A percentile compares a stretch with the other conserved stretches of the same genome.
Evolutionary conservation across 2,888 invertebrate species (phyloP).

Genomic region (Cyaniris semiargus): DNA sequence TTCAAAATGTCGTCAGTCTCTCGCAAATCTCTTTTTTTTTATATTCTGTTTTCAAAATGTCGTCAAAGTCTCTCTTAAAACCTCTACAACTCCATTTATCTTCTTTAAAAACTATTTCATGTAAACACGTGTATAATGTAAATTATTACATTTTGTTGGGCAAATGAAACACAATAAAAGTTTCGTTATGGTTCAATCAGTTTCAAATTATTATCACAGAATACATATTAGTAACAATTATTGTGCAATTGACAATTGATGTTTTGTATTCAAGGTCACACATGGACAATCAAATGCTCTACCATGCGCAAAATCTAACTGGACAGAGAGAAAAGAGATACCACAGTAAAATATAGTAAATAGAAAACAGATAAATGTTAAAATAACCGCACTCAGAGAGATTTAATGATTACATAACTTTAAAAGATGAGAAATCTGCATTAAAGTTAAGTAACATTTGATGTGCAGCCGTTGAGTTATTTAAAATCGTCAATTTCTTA

Average conservation of each 20-base stretch:
- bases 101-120: neutral
- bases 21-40: neutral
- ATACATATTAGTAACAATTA: too few species aligned
- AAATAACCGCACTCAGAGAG: too few species aligned
- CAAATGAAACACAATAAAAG: neutral
- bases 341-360: neutral
- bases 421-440: too few species aligned
- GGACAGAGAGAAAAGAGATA: neutral
- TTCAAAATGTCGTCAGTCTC: too few species aligned
- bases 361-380: neutral
- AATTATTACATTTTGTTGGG: neutral
- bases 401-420: too few species aligned
- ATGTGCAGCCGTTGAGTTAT: too few species aligned
- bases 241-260: constrained; percentile 14
- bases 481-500: too few species aligned
- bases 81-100: neutral
- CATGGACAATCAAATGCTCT: neutral
- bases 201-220: too few species aligned
- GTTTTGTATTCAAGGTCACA: neutral
- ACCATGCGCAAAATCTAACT: neutral
- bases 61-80: neutral
- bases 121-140: neutral
- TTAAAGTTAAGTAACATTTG: too few species aligned
- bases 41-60: too few species aligned
- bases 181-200: constrained; percentile 19